phyloP scores from a whole-genome alignment of 2,888 invertebrate genomes.

The Rambutsinella grinnellia region DNA sequence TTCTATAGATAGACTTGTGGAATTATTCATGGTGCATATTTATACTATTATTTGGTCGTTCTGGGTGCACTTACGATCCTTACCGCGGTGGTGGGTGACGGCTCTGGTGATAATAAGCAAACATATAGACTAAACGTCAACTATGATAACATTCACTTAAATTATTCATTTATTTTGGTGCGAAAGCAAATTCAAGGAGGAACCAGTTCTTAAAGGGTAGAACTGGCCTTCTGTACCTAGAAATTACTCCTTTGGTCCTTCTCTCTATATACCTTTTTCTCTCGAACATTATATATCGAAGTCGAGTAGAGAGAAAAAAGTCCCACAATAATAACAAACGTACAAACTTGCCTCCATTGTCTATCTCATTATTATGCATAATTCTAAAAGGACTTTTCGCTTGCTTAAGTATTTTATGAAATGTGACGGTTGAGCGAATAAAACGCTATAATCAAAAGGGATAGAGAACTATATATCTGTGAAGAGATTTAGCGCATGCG shows the following conservation, averaged over 20 bases:
- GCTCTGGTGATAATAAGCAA: constrained; percentile 20
- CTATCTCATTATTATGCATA: constrained; percentile 40
- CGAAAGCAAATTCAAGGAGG: constrained; percentile 49
- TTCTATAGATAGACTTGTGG: background rate
- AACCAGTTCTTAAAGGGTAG: constrained; percentile 49
- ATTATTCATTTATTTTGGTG: constrained; percentile 49
- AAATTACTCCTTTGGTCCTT: constrained; percentile 53
- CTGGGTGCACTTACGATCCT: constrained; percentile 5
- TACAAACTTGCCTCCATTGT: background rate
- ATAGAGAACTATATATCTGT: too few relatives aligned
- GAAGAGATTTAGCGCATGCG: too few relatives aligned
- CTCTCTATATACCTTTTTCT: background rate
- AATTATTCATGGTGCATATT: background rate
- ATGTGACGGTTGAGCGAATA: background rate
- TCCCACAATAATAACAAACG: constrained; percentile 10
- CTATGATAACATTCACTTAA: constrained; percentile 43
- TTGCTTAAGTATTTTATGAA: constrained; percentile 16
- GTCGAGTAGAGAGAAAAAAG: constrained; percentile 25
- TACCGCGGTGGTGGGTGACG: constrained; percentile 33
- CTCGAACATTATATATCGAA: constrained; percentile 27
- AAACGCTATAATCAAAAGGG: too few relatives aligned
- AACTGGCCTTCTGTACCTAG: constrained; percentile 49
- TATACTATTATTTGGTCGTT: background rate
- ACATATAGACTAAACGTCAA: background rate
- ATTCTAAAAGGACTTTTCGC: constrained; percentile 29